Evolutionary conservation across 1,140 invertebrate genomes (phyloP).

Genomic region (Lerema accius): DNA sequence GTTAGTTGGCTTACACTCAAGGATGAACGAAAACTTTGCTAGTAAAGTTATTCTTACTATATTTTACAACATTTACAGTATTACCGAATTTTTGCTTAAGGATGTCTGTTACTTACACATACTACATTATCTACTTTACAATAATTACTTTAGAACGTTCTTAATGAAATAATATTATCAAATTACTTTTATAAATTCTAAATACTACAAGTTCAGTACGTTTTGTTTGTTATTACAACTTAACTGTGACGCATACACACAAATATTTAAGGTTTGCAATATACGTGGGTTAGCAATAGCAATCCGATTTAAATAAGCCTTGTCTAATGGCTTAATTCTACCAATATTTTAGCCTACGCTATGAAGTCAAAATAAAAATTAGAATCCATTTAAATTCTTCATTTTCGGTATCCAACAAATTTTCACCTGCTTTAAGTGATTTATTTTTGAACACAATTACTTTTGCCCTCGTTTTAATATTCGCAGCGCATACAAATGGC

Average conservation of each 20-base stretch:
- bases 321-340: neutral
- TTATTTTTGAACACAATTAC: slow-evolving; percentile 8
- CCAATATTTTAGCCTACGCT: neutral
- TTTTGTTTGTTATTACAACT: too few relatives aligned
- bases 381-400: neutral
- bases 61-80: too few relatives aligned
- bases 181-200: too few relatives aligned
- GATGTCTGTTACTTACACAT: too few relatives aligned
- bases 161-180: too few relatives aligned
- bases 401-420: neutral
- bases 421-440: neutral
- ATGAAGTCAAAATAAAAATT: neutral
- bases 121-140: too few relatives aligned
- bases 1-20: too few relatives aligned
- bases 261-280: slow-evolving; percentile 18
- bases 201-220: neutral
- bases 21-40: too few relatives aligned
- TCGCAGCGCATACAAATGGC: slow-evolving; percentile 18
- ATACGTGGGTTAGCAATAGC: slow-evolving; percentile 3
- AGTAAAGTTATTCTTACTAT: neutral
- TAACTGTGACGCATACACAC: neutral
- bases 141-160: too few relatives aligned
- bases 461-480: slow-evolving; percentile 13
- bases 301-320: slow-evolving; percentile 5
- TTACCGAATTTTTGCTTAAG: too few relatives aligned